These are phyloP conservation scores for Aphidius colemani DNA, from an alignment of 2,888 invertebrate genomes.

Conservation along the genomic window DNA sequence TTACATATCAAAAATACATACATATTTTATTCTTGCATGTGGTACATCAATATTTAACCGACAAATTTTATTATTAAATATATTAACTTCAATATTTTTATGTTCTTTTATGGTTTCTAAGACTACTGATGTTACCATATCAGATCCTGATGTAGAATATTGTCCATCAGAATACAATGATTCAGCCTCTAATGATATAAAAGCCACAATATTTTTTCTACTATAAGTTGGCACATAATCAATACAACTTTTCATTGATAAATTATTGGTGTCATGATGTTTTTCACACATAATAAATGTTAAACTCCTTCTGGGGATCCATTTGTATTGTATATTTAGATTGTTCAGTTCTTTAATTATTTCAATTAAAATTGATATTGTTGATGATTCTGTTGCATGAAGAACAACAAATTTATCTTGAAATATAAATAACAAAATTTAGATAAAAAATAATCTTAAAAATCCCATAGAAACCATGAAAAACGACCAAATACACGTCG, in stretches of 20 bases:
- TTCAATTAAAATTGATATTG: constrained; percentile 43
- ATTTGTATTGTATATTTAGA: constrained; percentile 40
- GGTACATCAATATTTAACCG: constrained; percentile 45
- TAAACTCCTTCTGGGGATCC: constrained; percentile 50
- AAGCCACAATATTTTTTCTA: constrained; percentile 45
- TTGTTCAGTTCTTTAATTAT: constrained; percentile 44
- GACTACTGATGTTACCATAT: constrained; percentile 47
- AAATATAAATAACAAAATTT: neutral
- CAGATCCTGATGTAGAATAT: constrained; percentile 48
- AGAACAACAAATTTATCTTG: constrained; percentile 53
- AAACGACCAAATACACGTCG: no score
- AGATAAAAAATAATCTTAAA: no score
- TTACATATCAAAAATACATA: constrained; percentile 6
- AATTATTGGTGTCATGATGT: neutral
- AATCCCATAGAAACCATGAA: no score
- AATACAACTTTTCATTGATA: constrained; percentile 41
- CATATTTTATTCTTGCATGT: constrained; percentile 48
- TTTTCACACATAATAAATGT: constrained; percentile 48
- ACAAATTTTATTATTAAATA: constrained; percentile 28
- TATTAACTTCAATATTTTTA: neutral
- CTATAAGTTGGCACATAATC: constrained; percentile 39
- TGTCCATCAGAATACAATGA: constrained; percentile 33
- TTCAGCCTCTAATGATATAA: constrained; percentile 34
- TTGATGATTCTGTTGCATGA: constrained; percentile 44
- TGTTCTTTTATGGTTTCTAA: constrained; percentile 35